Evolutionary conservation across 92 coral and sea anemone genomes (phyloP).

Genomic region (Scolanthus callimorphus): DNA sequence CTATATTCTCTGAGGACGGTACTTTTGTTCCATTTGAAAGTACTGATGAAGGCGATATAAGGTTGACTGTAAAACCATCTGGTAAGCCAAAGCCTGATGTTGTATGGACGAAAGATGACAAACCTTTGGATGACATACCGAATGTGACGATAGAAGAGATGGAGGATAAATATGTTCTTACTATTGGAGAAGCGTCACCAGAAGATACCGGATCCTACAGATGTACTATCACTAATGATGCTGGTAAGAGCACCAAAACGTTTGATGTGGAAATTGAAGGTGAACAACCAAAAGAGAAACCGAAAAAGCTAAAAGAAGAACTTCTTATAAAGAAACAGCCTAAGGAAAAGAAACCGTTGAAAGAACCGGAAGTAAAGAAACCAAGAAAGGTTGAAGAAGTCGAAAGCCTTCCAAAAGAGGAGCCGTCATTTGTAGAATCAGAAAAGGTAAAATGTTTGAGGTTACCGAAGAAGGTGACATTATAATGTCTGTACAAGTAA

Average conservation of each 20-base stretch:
- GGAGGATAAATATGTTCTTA: slow-evolving; percentile 48
- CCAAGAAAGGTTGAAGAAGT: slow-evolving; percentile 49
- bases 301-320: not conserved
- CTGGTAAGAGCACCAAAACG: slow-evolving; percentile 45
- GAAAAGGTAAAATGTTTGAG: slow-evolving; percentile 45
- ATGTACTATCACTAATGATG: slow-evolving; percentile 69
- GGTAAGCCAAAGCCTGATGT: slow-evolving; percentile 61
- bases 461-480: slow-evolving; percentile 78
- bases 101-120: slow-evolving; percentile 79
- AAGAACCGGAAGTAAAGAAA: slow-evolving; percentile 1
- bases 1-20: slow-evolving; percentile 59
- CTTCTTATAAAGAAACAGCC: slow-evolving; percentile 18
- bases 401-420: slow-evolving; percentile 59
- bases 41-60: slow-evolving; percentile 52
- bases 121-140: slow-evolving; percentile 44
- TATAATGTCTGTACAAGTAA: slow-evolving; percentile 58
- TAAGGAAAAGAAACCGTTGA: slow-evolving; percentile 31
- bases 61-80: slow-evolving; percentile 52
- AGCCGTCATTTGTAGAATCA: slow-evolving; percentile 16
- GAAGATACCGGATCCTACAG: slow-evolving; percentile 62
- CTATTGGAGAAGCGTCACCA: slow-evolving; percentile 41
- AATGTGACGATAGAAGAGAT: slow-evolving; percentile 49
- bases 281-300: slow-evolving; percentile 14
- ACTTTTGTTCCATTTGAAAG: slow-evolving; percentile 55
- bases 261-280: slow-evolving; percentile 71